Base-by-base conservation (phyloP, 2,797 vertebrate genomes). In the Oophaga sylvatica region DNA sequence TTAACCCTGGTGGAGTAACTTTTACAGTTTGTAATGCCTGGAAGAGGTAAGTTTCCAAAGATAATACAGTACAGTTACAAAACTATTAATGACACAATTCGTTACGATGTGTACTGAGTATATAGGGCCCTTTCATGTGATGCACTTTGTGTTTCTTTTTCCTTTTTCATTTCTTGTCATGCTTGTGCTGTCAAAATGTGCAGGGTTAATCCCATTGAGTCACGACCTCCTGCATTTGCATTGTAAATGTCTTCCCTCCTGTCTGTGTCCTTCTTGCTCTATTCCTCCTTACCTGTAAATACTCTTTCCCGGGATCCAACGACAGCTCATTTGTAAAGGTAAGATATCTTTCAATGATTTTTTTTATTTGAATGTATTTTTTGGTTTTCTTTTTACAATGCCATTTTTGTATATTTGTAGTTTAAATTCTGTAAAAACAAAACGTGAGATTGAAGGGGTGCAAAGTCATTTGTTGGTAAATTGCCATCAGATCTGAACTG, bases 331-430 rank as follows among this genome's bases (percentile, higher is more conserved):
- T 89, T 89, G 87, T 90, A 53, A 92, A 96, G 95, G 95, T 96
- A 96, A 96, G 95, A 95, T 94, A 94, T 93, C 91, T 94, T 96
- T 95, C 94, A 95, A 94, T 95, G 94, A 95, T 95, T 76, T 93
- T 95, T 95, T 76, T 93, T 95, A 94, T 94, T 94, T 94, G 93
- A 94, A 94, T 95, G 92, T 93, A 41, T 75, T 80, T 53, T 93
- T 41, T 41, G 3, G 35, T 41, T 41, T 57, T 65, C 65, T 31
- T 10, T 56, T 0, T 29, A 95, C 94, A 92, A 91, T 70, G 90
- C 87, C 86, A 87, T 90, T 93, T 92, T 95, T 95, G 41, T 81
- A 92, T 94, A 94, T 89, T 95, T 94, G 82, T 85, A 91, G 91
- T 94, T 94, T 57, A 68, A n/a, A 86, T 94, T 93, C 5, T 92